Conservation (phyloP, 1,140 invertebrate species). For the Berghia stephanieae region DNA sequence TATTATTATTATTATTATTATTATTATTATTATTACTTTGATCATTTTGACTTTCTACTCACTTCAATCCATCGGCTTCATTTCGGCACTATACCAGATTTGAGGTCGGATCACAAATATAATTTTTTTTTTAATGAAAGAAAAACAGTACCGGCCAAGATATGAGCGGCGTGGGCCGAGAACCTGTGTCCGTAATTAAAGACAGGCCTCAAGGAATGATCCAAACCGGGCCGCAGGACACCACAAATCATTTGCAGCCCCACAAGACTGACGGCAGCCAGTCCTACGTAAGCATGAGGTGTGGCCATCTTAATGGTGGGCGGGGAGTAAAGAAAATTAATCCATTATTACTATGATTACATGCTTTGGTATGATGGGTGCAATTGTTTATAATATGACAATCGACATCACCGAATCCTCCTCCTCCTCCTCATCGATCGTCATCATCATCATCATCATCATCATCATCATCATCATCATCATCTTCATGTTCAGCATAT, state of each 20-base stretch:
- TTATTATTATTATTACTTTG: slow-evolving; percentile 7
- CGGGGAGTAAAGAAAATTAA: too few species aligned
- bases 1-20: slow-evolving; percentile 25
- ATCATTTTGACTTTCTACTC: background rate
- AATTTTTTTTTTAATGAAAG: background rate
- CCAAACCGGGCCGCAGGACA: slow-evolving; percentile 83
- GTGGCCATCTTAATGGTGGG: too few species aligned
- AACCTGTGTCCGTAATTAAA: slow-evolving; percentile 95
- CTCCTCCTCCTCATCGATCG: background rate
- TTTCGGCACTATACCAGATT: background rate
- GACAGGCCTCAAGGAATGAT: slow-evolving; percentile 77
- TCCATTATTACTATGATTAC: too few species aligned
- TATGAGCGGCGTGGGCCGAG: slow-evolving; percentile 86
- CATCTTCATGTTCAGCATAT: background rate
- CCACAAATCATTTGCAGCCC: slow-evolving; percentile 87
- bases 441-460: background rate
- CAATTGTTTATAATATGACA: background rate
- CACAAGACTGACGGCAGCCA: slow-evolving; percentile 58
- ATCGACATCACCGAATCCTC: background rate
- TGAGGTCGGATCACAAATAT: background rate
- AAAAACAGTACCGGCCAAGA: slow-evolving; percentile 71
- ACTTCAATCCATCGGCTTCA: background rate
- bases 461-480: background rate
- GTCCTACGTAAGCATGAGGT: slow-evolving; percentile 20
- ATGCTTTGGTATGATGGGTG: too few species aligned